These are phyloP conservation scores for Atrina japonica DNA, from an alignment of 2,888 invertebrate species.

Conservation along the genomic window DNA sequence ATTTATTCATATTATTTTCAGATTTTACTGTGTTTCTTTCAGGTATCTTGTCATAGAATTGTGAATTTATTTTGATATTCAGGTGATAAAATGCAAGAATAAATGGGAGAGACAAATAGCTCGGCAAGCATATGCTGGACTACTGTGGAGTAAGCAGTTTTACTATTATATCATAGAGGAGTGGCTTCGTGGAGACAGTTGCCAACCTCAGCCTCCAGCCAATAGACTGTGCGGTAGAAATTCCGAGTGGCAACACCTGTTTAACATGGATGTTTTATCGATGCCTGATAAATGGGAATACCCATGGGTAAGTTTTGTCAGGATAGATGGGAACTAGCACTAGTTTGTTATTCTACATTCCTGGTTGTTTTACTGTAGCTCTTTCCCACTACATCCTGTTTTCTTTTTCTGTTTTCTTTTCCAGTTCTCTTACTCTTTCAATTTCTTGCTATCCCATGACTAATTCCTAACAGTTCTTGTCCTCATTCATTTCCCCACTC, in stretches of 20 bases:
- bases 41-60: no score
- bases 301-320: conserved; percentile 77
- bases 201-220: conserved; percentile 56
- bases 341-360: no score
- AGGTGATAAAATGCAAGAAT: conserved; percentile 65
- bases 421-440: no score
- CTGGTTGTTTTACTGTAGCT: no score
- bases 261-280: conserved; percentile 79
- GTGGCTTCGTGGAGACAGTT: conserved; percentile 70
- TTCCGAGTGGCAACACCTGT: conserved; percentile 77
- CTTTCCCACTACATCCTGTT: no score
- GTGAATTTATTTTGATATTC: no score
- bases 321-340: background rate
- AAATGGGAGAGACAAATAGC: conserved; percentile 62
- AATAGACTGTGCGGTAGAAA: conserved; percentile 63
- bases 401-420: no score
- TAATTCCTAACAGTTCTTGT: no score
- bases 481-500: no score
- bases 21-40: no score
- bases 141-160: conserved; percentile 81
- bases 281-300: conserved; percentile 82
- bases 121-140: conserved; percentile 78
- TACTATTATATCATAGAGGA: conserved; percentile 76
- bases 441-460: no score
- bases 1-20: no score